Evolutionary conservation across 2,888 invertebrate species (phyloP), one percentile per base, ranked within the genome.

Genomic region (Nymphalis c-album): DNA sequence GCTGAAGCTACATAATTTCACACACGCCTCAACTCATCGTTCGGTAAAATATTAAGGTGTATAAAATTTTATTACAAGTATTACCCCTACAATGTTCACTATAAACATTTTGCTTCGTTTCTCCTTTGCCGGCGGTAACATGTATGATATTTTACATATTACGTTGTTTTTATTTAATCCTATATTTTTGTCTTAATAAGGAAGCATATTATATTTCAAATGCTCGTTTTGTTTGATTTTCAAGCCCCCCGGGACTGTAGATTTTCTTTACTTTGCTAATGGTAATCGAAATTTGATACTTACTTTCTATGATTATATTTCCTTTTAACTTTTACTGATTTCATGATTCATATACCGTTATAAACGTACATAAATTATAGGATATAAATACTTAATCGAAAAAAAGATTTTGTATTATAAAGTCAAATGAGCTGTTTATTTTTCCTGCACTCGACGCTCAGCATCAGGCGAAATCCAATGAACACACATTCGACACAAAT

Each of bases 21-120:
- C 88, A 88, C 86, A 87, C 85, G 85, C 86, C 85, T 86, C 87
- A 84, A 84, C 89, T 90, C 90, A 87, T 91, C 89, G 87, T 86
- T 87, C 81, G 80, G 80, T 86, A 83, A 90, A 91, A 91, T 91
- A 91, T 90, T 88, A 89, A 87, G 88, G 88, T 85, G 85, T 86
- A 89, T 91, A 88, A 91, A 91, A 91, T 91, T 90, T 91, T 92
- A 91, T 91, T 88, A 90, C 83, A 76, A 78, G 75, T 88, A 85
- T 88, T 87, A 91, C 88, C 87, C 86, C 86, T 87, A 83, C 84
- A 78, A 82, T 82, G 83, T 81, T 85, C 85, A 79, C 79, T 87
- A 86, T 86, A 90, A 89, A 90, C 86, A 90, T 88, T 87, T 86
- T 83, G 80, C 85, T 84, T 85, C 84, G 82, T 81, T 76, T 80